These are phyloP conservation scores for Graphium colonna DNA, from an alignment of 2,888 invertebrate genomes.

Conservation along the genomic window DNA sequence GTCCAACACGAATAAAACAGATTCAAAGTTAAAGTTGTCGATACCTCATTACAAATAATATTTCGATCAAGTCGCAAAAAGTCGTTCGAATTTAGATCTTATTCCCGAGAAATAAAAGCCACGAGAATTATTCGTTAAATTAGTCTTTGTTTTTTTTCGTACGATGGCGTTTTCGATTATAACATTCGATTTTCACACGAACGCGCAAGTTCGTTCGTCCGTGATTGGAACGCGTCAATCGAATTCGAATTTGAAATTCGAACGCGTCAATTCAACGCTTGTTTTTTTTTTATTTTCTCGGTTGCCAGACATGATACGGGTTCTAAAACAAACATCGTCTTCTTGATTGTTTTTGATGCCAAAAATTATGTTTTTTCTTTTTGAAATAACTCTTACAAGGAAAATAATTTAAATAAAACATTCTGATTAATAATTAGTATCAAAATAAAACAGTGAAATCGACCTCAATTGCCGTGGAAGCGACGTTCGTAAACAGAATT, in stretches of 20 bases:
- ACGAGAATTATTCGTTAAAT: too few species aligned
- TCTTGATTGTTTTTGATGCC: not conserved
- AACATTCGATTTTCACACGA: conserved; percentile 52
- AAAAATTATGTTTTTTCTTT: too few species aligned
- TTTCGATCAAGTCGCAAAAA: not conserved
- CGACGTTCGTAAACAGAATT: too few species aligned
- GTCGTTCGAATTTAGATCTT: conserved; percentile 2
- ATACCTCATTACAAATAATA: conserved; percentile 26
- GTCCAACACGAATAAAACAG: conserved; percentile 1
- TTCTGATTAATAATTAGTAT: too few species aligned
- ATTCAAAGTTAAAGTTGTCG: conserved; percentile 28
- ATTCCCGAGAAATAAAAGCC: not conserved
- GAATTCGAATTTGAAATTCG: conserved; percentile 49
- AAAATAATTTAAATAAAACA: too few species aligned
- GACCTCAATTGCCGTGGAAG: too few species aligned
- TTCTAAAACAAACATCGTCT: not conserved
- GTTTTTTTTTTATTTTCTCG: conserved; percentile 20
- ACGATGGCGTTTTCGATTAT: conserved; percentile 40
- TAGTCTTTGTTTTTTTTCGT: conserved; percentile 3
- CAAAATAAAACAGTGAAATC: too few species aligned
- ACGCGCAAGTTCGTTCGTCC: conserved; percentile 51
- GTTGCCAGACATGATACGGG: conserved; percentile 6
- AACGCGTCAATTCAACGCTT: conserved; percentile 57
- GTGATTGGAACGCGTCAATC: conserved; percentile 54
- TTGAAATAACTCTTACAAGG: not conserved